phyloP scores from a whole-genome alignment of 23 tunicate species.

The Corella eumyota region DNA sequence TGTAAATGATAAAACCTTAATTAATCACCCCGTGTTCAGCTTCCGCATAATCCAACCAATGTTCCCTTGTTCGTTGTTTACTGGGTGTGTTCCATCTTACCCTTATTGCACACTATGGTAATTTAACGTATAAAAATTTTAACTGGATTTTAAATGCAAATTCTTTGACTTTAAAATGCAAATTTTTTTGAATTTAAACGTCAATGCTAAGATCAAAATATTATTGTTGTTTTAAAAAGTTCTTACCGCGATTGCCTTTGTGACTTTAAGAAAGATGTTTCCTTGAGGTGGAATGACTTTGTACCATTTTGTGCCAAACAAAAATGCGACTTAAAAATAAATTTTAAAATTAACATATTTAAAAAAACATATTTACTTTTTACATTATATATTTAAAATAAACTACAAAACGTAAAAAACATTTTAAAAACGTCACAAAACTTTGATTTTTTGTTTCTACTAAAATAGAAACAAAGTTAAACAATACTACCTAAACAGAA shows the following conservation, averaged over 20 bases:
- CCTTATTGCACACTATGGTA: slow-evolving; percentile 47
- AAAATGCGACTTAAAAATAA: slow-evolving; percentile 50
- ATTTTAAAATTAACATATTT: background rate
- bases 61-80: slow-evolving; percentile 55
- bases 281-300: slow-evolving; percentile 53
- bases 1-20: too few relatives aligned
- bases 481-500: background rate
- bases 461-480: background rate
- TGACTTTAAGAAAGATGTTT: slow-evolving; percentile 63
- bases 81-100: slow-evolving; percentile 46
- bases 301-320: slow-evolving; percentile 63
- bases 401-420: background rate
- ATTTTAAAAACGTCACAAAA: background rate
- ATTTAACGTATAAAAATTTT: too few relatives aligned
- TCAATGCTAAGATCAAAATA: background rate
- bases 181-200: too few relatives aligned
- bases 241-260: background rate
- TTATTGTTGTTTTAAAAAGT: too few relatives aligned
- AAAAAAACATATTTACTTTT: background rate
- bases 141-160: too few relatives aligned
- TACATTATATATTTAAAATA: background rate
- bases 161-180: too few relatives aligned
- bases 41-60: slow-evolving; percentile 96
- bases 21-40: too few relatives aligned
- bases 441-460: too few relatives aligned